phyloP scores from a whole-genome alignment of 2,888 invertebrate species.

The Drosophila ustulata region DNA sequence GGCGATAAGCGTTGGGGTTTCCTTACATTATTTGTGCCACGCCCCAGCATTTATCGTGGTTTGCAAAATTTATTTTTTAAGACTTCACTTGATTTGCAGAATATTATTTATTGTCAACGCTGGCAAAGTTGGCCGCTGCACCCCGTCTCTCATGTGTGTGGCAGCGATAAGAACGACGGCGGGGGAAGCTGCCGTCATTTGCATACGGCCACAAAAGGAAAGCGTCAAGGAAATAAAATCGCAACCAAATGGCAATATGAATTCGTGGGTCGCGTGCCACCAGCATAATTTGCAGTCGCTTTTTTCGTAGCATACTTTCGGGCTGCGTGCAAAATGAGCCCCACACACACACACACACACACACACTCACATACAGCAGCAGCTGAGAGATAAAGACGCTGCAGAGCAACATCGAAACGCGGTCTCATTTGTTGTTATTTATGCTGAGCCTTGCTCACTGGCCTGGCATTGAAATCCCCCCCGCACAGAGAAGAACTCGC shows the following conservation, averaged over 20 bases:
- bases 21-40: constrained; percentile 14
- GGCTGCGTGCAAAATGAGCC: constrained; percentile 51
- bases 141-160: constrained; percentile 50
- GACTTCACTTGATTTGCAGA: constrained; percentile 73
- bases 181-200: constrained; percentile 55
- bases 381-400: constrained; percentile 26
- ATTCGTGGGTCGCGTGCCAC: constrained; percentile 65
- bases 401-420: background rate
- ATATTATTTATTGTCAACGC: constrained; percentile 82
- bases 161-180: constrained; percentile 56
- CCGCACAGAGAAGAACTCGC: constrained; percentile 41
- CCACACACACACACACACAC: constrained; percentile 29
- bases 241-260: constrained; percentile 45
- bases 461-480: constrained; percentile 49
- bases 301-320: constrained; percentile 57
- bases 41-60: constrained; percentile 46
- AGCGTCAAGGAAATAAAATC: constrained; percentile 65
- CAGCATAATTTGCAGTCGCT: constrained; percentile 62
- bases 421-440: constrained; percentile 74
- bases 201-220: constrained; percentile 61
- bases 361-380: constrained; percentile 1
- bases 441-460: constrained; percentile 66
- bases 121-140: constrained; percentile 20
- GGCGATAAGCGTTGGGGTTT: constrained; percentile 53
- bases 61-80: constrained; percentile 39